A percentile compares a stretch with the other conserved stretches of the same genome.
These are phyloP conservation scores for Zaprionus taronus DNA, from an alignment of 1,140 invertebrate species.

Conservation along the genomic window DNA sequence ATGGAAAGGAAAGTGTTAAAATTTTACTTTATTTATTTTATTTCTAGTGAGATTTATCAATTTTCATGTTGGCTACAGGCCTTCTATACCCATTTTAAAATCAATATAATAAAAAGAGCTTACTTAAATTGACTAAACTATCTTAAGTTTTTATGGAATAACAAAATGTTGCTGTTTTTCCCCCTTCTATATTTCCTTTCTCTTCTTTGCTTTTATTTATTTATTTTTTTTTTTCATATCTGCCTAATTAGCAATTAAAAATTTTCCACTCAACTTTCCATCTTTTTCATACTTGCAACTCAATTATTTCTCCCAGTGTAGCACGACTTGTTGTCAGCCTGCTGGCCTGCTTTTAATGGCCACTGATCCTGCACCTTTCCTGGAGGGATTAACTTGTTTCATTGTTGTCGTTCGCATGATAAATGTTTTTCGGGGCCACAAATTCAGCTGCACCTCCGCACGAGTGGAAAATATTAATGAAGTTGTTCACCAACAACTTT, in stretches of 20 bases:
- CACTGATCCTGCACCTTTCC: conserved; percentile 61
- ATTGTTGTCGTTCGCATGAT: conserved; percentile 59
- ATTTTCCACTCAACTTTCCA: neutral
- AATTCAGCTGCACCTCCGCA: conserved; percentile 57
- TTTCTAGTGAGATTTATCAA: too few relatives aligned
- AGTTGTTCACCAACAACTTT: conserved; percentile 49
- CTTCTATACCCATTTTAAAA: too few relatives aligned
- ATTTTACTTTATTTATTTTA: too few relatives aligned
- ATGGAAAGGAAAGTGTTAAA: too few relatives aligned
- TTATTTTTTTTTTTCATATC: too few relatives aligned
- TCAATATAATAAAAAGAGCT: too few relatives aligned
- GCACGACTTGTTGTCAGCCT: neutral
- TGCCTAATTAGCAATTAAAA: neutral
- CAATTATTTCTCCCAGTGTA: neutral
- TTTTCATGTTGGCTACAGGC: too few relatives aligned
- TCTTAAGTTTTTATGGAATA: too few relatives aligned
- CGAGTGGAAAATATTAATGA: conserved; percentile 63
- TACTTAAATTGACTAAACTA: too few relatives aligned
- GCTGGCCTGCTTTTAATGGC: conserved; percentile 20
- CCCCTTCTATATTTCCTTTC: too few relatives aligned
- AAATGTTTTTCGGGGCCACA: conserved; percentile 48
- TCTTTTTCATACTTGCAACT: neutral
- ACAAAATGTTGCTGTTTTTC: too few relatives aligned
- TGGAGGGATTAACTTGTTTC: conserved; percentile 70
- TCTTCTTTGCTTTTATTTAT: too few relatives aligned